A percentile compares a stretch with the other conserved stretches of the same genome.
These are phyloP conservation scores for Chrysodeixis includens DNA, from an alignment of 2,888 invertebrate genomes.

Conservation along the genomic window DNA sequence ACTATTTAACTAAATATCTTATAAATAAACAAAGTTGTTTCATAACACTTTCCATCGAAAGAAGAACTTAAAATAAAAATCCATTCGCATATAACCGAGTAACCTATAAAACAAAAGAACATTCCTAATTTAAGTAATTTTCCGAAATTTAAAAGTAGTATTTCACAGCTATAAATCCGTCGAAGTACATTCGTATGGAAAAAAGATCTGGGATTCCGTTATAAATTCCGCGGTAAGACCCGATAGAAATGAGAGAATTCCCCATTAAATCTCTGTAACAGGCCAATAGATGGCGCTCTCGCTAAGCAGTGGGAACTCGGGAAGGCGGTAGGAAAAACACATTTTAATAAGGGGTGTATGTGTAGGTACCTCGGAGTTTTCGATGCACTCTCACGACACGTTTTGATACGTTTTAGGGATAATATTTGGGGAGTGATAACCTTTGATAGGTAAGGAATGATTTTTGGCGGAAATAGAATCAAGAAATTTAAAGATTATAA, in stretches of 20 bases:
- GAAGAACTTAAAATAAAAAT: too few relatives aligned
- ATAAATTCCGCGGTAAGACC: conserved; percentile 84
- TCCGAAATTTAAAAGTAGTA: conserved; percentile 55
- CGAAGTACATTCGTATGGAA: conserved; percentile 82
- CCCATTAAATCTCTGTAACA: conserved; percentile 83
- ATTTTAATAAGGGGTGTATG: conserved; percentile 79
- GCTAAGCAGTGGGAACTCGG: conserved; percentile 74
- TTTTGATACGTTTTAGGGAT: conserved; percentile 63
- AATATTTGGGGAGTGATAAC: neutral
- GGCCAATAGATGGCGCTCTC: conserved; percentile 82
- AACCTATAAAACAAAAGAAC: conserved; percentile 19
- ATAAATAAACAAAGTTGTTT: too few relatives aligned
- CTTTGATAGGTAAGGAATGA: neutral
- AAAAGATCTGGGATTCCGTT: conserved; percentile 78
- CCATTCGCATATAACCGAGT: neutral
- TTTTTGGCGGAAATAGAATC: too few relatives aligned
- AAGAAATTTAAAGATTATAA: too few relatives aligned
- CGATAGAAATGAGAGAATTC: conserved; percentile 86
- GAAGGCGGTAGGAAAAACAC: conserved; percentile 77
- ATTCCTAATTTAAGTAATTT: conserved; percentile 38
- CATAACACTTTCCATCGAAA: too few relatives aligned
- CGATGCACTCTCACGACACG: conserved; percentile 40
- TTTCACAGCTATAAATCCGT: conserved; percentile 70
- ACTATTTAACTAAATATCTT: too few relatives aligned
- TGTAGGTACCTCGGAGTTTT: conserved; percentile 50